Conservation (phyloP, 2,113 vertebrate species). For the Glaucomys volans region DNA sequence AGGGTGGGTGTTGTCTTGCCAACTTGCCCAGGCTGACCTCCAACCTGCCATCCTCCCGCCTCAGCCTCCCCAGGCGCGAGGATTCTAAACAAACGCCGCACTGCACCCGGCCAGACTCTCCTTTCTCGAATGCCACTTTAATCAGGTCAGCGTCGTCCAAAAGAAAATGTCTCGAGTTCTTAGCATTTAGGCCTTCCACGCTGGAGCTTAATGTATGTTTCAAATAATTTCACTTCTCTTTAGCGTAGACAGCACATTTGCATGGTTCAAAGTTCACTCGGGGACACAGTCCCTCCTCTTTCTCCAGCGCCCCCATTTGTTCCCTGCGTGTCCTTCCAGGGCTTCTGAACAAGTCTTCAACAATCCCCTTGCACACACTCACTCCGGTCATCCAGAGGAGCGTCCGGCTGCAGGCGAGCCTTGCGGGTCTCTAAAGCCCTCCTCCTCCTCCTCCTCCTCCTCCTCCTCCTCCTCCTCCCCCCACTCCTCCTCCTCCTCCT, state of each 20-base stretch:
- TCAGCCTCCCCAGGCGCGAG: no score
- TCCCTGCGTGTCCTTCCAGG: background rate
- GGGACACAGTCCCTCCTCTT: background rate
- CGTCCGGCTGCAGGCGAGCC: no score
- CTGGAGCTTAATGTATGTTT: background rate
- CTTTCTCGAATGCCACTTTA: background rate
- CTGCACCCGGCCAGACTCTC: no score
- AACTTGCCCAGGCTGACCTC: no score
- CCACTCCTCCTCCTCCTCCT: background rate
- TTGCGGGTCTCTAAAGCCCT: background rate
- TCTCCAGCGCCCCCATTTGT: background rate
- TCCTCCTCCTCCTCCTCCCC: no score
- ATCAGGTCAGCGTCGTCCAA: background rate
- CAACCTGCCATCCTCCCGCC: no score
- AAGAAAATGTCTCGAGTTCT: background rate
- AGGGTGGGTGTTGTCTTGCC: no score
- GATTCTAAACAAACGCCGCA: no score
- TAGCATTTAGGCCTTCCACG: background rate
- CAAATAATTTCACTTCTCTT: background rate
- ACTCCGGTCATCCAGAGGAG: background rate
- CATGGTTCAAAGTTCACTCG: background rate
- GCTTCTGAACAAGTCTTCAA: background rate
- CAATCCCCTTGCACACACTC: background rate
- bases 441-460: background rate
- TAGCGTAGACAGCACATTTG: background rate